Evolutionary conservation across 2,888 invertebrate species (phyloP).

Genomic region (Drosophila nr. perissopoda): DNA sequence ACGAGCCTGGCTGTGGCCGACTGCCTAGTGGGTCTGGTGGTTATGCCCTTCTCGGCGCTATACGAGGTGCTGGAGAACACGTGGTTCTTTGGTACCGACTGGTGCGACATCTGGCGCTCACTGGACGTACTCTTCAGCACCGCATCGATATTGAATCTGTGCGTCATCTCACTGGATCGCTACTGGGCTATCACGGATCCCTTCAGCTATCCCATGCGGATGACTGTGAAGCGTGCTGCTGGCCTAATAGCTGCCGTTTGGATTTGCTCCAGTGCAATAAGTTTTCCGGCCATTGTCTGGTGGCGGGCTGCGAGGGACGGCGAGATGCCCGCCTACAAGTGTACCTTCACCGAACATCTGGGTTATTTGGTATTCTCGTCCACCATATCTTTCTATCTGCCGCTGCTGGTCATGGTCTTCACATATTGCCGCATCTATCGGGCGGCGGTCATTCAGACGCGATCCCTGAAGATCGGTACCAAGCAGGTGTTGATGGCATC

Average conservation of each 20-base stretch:
- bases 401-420: conserved; percentile 98
- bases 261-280: conserved; percentile 98
- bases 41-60: conserved; percentile 98
- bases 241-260: conserved; percentile 96
- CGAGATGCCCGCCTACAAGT: conserved; percentile 93
- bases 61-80: conserved; percentile 95
- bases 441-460: conserved; percentile 96
- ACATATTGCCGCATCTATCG: conserved; percentile 98
- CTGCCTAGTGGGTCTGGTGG: conserved; percentile 97
- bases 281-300: conserved; percentile 99
- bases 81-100: conserved; percentile 97
- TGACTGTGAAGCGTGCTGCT: conserved; percentile 95
- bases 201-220: conserved; percentile 97
- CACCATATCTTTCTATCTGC: conserved; percentile 98
- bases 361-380: conserved; percentile 99
- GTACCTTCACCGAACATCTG: conserved; percentile 98
- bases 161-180: conserved; percentile 97
- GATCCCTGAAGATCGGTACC: conserved; percentile 95
- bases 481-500: conserved; percentile 95
- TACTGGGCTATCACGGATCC: conserved; percentile 99
- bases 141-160: conserved; percentile 98
- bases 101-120: conserved; percentile 99
- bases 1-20: conserved; percentile 98
- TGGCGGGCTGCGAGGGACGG: conserved; percentile 95
- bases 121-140: conserved; percentile 98